Base-by-base conservation (phyloP, 2,113 vertebrate genomes). In the Capreolus pygargus region DNA sequence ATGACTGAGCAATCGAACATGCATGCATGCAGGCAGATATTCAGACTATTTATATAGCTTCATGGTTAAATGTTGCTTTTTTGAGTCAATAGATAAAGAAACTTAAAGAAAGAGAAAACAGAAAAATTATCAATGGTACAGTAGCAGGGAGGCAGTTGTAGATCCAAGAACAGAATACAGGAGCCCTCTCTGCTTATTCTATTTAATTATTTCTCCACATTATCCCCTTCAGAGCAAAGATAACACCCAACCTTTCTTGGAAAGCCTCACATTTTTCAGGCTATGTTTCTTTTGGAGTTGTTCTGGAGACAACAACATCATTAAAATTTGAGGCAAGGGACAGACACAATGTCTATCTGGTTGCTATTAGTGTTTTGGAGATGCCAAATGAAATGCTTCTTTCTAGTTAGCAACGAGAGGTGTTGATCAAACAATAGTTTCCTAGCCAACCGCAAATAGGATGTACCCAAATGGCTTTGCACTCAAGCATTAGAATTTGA, bases 301-400 rank as follows among this genome's bases (percentile, higher is more conserved):
- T 54, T 95, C 86, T 98, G 96, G 94, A 98, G 97, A 96, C 78
- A 98, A 97, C 90, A 98, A 94, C 96, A 97, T 97, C 86, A 97
- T 93, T 97, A 98, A 98, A 93, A 61, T 96, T 86, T 89, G 96
- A 94, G 82, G 89, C 58, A 86, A 96, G 96, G 78, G 85, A 86
- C 82, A 93, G 82, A 94, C 97, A 96, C 93, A 94, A 92, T 92
- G 96, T 98, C 97, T 84, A 96, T 96, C 97, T 98, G 97, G 98
- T 98, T 98, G 94, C 94, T 97, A 95, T 96, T 95, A 98, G 97
- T 98, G 87, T 95, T 97, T 98, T 97, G 97, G 98, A 98, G 97
- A 97, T 97, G 91, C 70, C 89, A 82, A 70, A 95, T 88, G 93
- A 97, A 96, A 96, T 21, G 52, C 86, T 94, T 89, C 96, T 92